These are phyloP conservation scores for Proales similis DNA, from an alignment of 1,140 invertebrate genomes.

Conservation along the genomic window DNA sequence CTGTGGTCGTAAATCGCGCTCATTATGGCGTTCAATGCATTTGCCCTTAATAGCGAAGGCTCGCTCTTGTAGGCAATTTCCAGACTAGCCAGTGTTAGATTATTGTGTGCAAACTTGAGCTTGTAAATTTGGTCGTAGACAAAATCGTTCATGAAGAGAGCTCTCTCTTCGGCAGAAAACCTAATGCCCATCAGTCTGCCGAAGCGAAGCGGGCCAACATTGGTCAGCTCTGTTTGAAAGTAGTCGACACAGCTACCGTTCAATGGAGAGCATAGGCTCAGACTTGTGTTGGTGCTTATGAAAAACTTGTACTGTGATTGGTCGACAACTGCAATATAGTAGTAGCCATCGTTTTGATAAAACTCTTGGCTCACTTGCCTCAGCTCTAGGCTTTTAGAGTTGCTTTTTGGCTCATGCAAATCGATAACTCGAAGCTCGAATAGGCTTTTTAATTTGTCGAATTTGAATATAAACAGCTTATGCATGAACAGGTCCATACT, in stretches of 20 bases:
- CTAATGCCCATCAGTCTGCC: slow-evolving; percentile 34
- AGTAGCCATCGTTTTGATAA: slow-evolving; percentile 25
- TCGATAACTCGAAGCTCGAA: slow-evolving; percentile 16
- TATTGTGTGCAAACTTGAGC: slow-evolving; percentile 6
- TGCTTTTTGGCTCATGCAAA: slow-evolving; percentile 7
- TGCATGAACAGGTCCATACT: slow-evolving; percentile 15
- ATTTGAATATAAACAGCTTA: slow-evolving; percentile 17
- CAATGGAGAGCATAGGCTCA: slow-evolving; percentile 12
- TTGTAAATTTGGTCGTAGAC: slow-evolving; percentile 29
- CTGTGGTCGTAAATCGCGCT: slow-evolving; percentile 25
- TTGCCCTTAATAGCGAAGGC: no score
- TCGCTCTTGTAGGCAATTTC: slow-evolving; percentile 27
- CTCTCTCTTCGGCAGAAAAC: neutral
- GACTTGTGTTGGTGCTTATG: slow-evolving; percentile 28
- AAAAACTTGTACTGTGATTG: slow-evolving; percentile 32
- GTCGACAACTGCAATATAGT: slow-evolving; percentile 1
- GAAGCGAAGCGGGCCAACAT: neutral
- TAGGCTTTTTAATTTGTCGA: neutral
- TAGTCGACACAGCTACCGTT: slow-evolving; percentile 36
- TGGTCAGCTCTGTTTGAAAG: neutral
- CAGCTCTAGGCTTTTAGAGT: neutral
- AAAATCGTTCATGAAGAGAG: slow-evolving; percentile 19
- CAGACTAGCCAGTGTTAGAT: slow-evolving; percentile 1
- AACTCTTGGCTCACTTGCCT: neutral
- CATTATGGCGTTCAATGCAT: slow-evolving; percentile 32